A percentile compares a stretch with the other conserved stretches of the same genome.
These are phyloP conservation scores for Noctua fimbriata DNA, from an alignment of 2,888 invertebrate species.

Conservation along the genomic window DNA sequence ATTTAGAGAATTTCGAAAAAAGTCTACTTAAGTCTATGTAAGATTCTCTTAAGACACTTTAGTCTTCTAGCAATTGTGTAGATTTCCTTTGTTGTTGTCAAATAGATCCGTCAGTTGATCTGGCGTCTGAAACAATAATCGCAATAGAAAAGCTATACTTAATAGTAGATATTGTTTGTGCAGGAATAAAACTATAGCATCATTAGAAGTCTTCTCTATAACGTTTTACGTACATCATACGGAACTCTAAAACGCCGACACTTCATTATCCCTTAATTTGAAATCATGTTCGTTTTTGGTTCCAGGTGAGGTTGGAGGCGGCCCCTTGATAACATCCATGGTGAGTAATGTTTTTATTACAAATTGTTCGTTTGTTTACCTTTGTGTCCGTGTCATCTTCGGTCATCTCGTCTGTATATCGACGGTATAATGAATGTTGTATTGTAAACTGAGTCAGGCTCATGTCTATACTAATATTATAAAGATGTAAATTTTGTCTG, in stretches of 20 bases:
- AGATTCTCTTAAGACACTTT: neutral
- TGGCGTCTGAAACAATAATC: neutral
- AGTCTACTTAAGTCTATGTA: neutral
- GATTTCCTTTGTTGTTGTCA: neutral
- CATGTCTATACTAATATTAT: neutral
- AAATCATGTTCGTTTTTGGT: slow-evolving; percentile 67
- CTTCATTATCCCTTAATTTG: slow-evolving; percentile 53
- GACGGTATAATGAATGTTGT: slow-evolving; percentile 8
- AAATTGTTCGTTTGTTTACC: slow-evolving; percentile 34
- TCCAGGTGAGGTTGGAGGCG: slow-evolving; percentile 62
- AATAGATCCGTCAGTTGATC: neutral
- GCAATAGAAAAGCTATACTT: neutral
- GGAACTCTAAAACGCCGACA: slow-evolving; percentile 50
- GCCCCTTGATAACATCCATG: slow-evolving; percentile 45
- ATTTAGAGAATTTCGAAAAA: neutral
- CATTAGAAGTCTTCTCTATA: neutral
- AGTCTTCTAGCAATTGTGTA: neutral
- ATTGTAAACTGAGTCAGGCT: neutral
- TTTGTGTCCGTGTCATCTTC: slow-evolving; percentile 10
- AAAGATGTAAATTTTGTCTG: neutral
- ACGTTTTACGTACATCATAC: neutral
- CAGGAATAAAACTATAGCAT: neutral
- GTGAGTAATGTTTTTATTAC: slow-evolving; percentile 59
- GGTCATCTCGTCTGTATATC: neutral
- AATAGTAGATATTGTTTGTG: neutral